Conservation (phyloP, 2,797 vertebrate species). For the Fratercula arctica region DNA sequence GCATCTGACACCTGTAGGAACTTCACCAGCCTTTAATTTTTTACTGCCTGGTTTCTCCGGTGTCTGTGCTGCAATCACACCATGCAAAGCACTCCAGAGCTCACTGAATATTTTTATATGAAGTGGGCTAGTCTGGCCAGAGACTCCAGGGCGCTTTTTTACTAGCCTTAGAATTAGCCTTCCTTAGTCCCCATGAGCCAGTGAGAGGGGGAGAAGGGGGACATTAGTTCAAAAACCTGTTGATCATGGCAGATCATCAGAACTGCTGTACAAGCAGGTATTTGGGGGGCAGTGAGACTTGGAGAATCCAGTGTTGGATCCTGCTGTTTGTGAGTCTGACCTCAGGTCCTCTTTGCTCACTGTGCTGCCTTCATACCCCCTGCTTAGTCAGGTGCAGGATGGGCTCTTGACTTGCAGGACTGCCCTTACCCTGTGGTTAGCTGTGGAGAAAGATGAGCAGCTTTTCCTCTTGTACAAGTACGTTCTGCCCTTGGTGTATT, state of each 20-base stretch:
- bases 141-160: not conserved
- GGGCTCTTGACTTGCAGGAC: not conserved
- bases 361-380: not conserved
- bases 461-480: not conserved
- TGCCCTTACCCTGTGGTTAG: not conserved
- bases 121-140: not conserved
- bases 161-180: not conserved
- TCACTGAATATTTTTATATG: not conserved
- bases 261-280: not conserved
- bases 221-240: not conserved
- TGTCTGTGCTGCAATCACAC: not conserved
- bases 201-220: not conserved
- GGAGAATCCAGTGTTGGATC: not conserved
- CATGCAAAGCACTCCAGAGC: not conserved
- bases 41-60: not conserved
- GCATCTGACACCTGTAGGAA: not conserved
- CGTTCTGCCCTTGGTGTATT: not conserved
- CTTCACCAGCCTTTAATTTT: not conserved
- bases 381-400: not conserved
- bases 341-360: not conserved
- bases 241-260: not conserved
- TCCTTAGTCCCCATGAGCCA: not conserved
- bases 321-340: not conserved
- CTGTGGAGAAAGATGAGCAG: not conserved
- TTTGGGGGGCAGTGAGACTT: no score